phyloP scores from a whole-genome alignment of 2,888 invertebrate genomes.

The Phaonia tiefii region DNA sequence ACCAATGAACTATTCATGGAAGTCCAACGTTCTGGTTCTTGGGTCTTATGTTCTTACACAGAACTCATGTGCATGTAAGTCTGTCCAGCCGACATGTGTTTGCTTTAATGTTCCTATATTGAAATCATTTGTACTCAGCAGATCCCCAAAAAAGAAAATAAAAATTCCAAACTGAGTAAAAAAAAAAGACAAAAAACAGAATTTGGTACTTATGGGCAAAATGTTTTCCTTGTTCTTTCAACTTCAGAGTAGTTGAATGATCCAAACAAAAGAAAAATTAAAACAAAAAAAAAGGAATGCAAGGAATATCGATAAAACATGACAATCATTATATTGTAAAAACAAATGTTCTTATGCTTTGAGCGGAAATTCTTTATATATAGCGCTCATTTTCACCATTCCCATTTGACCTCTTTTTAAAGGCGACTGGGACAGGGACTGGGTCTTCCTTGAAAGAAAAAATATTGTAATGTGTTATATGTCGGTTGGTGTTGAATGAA shows the following conservation, averaged over 20 bases:
- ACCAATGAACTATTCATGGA: slow-evolving; percentile 41
- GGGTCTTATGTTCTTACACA: too few relatives aligned
- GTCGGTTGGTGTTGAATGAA: slow-evolving; percentile 22
- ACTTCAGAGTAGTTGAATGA: not conserved
- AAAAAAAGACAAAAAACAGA: not conserved
- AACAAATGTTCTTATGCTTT: slow-evolving; percentile 21
- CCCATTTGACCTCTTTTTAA: too few relatives aligned
- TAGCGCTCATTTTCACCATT: too few relatives aligned
- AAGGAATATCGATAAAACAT: slow-evolving; percentile 30
- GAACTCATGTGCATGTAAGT: too few relatives aligned
- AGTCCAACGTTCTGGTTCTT: not conserved
- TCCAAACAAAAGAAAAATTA: not conserved
- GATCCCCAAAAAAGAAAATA: not conserved
- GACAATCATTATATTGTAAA: slow-evolving; percentile 34
- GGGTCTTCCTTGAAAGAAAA: not conserved
- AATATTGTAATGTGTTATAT: slow-evolving; percentile 33
- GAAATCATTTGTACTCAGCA: slow-evolving; percentile 1
- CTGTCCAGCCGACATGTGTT: slow-evolving; percentile 5
- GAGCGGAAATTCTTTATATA: not conserved
- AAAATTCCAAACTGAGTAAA: not conserved
- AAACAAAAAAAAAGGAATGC: slow-evolving; percentile 6
- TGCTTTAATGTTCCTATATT: not conserved
- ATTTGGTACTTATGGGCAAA: slow-evolving; percentile 34
- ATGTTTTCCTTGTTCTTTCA: not conserved
- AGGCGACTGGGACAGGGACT: too few relatives aligned